Evolutionary conservation across 2,888 invertebrate genomes (phyloP).

Genomic region (Amblyjoppa fuscipennis): DNA sequence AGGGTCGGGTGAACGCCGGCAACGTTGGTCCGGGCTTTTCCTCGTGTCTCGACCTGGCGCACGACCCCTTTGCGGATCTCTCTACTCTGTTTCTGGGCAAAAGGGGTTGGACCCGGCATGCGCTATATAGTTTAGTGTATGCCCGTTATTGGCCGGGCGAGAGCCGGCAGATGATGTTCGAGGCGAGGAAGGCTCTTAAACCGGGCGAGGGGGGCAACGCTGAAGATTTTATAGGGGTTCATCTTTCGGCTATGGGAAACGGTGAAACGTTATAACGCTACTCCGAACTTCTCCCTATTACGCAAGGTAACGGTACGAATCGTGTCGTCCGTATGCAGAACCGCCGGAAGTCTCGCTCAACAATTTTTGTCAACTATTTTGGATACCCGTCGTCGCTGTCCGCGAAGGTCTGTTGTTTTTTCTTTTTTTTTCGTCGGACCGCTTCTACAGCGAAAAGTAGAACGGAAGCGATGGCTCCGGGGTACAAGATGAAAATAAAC

Average conservation of each 20-base stretch:
- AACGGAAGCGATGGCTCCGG: slow-evolving; percentile 25
- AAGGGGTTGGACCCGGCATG: slow-evolving; percentile 51
- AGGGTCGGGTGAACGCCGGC: slow-evolving; percentile 47
- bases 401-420: background rate
- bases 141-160: slow-evolving; percentile 54
- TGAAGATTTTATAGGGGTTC: slow-evolving; percentile 81
- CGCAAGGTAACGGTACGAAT: background rate
- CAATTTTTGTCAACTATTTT: slow-evolving; percentile 5
- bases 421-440: background rate
- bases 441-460: slow-evolving; percentile 35
- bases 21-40: slow-evolving; percentile 57
- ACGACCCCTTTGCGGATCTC: slow-evolving; percentile 26
- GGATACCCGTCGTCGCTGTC: background rate
- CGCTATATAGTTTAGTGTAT: slow-evolving; percentile 34
- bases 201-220: slow-evolving; percentile 66
- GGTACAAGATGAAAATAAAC: slow-evolving; percentile 38
- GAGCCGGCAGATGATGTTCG: slow-evolving; percentile 51
- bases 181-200: slow-evolving; percentile 74
- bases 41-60: slow-evolving; percentile 40
- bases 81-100: slow-evolving; percentile 34
- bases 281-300: slow-evolving; percentile 75
- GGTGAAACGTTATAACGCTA: slow-evolving; percentile 60
- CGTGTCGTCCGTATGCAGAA: background rate
- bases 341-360: background rate
- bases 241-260: slow-evolving; percentile 78